Conservation (phyloP, 1,140 invertebrate species). For the Mizuhopecten yessoensis region DNA sequence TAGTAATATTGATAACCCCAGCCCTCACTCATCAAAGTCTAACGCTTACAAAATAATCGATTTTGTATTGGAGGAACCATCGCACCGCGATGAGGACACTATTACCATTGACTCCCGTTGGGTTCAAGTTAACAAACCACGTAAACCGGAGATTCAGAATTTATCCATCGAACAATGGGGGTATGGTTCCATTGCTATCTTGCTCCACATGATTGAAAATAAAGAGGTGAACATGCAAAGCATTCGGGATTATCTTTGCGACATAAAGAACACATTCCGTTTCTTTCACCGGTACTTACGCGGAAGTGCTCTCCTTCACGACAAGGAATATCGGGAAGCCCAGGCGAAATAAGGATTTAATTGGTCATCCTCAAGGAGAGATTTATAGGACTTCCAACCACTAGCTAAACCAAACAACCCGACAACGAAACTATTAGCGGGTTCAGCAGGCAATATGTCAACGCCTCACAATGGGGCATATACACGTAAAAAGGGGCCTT, state of each 20-base stretch:
- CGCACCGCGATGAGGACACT: no score
- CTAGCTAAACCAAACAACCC: slow-evolving; percentile 42
- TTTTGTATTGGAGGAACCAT: no score
- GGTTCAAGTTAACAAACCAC: no score
- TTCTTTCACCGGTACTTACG: slow-evolving; percentile 38
- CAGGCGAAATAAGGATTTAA: neutral
- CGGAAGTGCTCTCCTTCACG: neutral
- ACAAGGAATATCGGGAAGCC: slow-evolving; percentile 39
- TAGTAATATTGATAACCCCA: no score
- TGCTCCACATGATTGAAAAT: slow-evolving; percentile 41
- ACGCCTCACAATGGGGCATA: neutral
- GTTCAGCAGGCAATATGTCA: neutral
- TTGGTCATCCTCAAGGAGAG: neutral
- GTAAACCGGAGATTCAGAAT: neutral
- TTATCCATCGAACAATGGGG: slow-evolving; percentile 4
- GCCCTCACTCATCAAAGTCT: no score
- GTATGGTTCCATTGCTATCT: neutral
- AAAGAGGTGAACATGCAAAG: neutral
- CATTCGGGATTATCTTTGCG: neutral
- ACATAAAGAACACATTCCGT: neutral
- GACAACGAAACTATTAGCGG: neutral
- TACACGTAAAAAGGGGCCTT: neutral
- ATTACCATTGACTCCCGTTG: no score
- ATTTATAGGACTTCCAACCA: slow-evolving; percentile 48
- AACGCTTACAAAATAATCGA: no score